These are phyloP conservation scores for Indri indri DNA, from an alignment of 2,113 vertebrate genomes.

Conservation along the genomic window DNA sequence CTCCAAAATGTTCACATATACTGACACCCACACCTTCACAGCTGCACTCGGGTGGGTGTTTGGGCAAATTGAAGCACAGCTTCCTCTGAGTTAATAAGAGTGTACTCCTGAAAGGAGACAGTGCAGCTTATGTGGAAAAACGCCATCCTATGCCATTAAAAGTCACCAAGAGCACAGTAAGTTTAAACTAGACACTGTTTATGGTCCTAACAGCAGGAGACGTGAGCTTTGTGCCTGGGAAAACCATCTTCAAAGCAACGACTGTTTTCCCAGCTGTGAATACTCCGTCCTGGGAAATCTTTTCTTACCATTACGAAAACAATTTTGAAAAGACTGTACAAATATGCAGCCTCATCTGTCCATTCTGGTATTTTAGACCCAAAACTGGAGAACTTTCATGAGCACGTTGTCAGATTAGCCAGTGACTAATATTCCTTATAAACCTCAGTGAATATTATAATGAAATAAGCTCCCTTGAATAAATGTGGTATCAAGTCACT, in stretches of 20 bases:
- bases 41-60: fast-evolving
- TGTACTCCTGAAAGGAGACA: not conserved
- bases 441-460: slow-evolving; percentile 8
- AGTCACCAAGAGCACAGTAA: slow-evolving; percentile 54
- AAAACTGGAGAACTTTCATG: slow-evolving; percentile 23
- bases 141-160: slow-evolving; percentile 59
- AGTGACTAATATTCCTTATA: not conserved
- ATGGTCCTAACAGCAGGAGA: slow-evolving; percentile 85
- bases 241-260: slow-evolving; percentile 88
- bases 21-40: not conserved
- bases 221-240: slow-evolving; percentile 84
- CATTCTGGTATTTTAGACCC: slow-evolving; percentile 71
- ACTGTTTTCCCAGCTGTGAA: slow-evolving; percentile 90
- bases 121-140: slow-evolving; percentile 42
- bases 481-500: not conserved
- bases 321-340: slow-evolving; percentile 82
- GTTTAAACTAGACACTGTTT: slow-evolving; percentile 76
- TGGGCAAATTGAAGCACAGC: not conserved
- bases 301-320: slow-evolving; percentile 82
- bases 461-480: slow-evolving; percentile 31
- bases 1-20: not conserved
- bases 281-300: slow-evolving; percentile 87
- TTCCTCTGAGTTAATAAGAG: not conserved
- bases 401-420: not conserved
- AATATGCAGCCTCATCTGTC: slow-evolving; percentile 79